Base-by-base conservation (phyloP, 2,113 vertebrate genomes). In the Agapornis roseicollis region DNA sequence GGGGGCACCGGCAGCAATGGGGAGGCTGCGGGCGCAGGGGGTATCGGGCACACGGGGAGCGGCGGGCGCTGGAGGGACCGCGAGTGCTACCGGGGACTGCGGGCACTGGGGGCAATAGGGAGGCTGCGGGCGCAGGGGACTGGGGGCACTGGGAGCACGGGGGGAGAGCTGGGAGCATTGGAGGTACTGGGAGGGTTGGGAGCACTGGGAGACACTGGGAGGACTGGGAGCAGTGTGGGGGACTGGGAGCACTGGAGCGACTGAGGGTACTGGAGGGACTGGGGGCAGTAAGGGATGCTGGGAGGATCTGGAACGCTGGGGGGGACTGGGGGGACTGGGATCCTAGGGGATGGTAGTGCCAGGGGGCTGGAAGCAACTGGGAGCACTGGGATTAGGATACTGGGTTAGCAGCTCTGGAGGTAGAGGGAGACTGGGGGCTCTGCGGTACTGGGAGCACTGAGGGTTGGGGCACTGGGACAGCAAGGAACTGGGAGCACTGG, bases 381-480 rank as follows among this genome's bases (percentile, higher is more conserved):
- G 65, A 25, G 44, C 17, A 3, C 23, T 35, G 17, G 44, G 37
- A 14, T 53, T 0, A 11, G 11, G 24, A 3, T 17, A 5, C 24
- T n/a, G 60, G 14, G n/a, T 55, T 55, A 19, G 53, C 7, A 19
- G 29, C 29, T 55, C 53, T 12, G 53, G 29, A 55, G 17, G 53
- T 12, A 55, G 53, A 31, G 7, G 7, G 65, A 28, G 11, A 50
- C 18, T 16, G 46, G 23, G 41, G 17, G n/a, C 11, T 28, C 39
- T 24, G 39, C 4, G 17, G 53, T 55, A 55, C 11, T 31, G 29
- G 74, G 55, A 63, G 44, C 25, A 6, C 60, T 56, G 28, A 25
- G 24, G 55, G 46, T 44, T 61, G 29, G 53, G 58, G 29, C 28
- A n/a, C 28, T 20, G 56, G 65, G 60, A 11, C n/a, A 27, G 20